Evolutionary conservation across 2,888 invertebrate species (phyloP), one percentile per base, ranked within the genome.

Genomic region (Hydrotaea cyrtoneurina): DNA sequence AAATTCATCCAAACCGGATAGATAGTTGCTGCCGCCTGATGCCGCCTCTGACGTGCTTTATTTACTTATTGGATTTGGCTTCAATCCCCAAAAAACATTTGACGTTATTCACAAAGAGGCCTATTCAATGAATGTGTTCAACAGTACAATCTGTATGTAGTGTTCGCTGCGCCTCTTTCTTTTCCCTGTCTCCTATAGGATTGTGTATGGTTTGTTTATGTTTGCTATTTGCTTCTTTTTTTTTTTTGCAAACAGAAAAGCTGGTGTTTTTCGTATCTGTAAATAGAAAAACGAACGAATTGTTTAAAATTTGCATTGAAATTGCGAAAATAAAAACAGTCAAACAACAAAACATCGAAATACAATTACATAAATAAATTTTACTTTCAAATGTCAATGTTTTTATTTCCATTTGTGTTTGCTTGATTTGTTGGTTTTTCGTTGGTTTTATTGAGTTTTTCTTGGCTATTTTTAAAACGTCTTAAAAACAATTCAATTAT

Each of bases 341-440:
- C 3, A 39, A 39, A 10, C 11, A 39, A 39, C 39, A 8, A 31
- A 31, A 11, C 39, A 39, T 11, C 39, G 39, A 39, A 39, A 78
- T 26, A 43, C 66, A 77, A 82, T 85, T 82, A 85, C 66, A 82
- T 77, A 79, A 81, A 82, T 77, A 79, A 81, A 82, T 81, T 85
- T 85, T 77, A 82, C 85, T 79, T 85, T 82, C 62, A 85, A 85
- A 85, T 85, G 85, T 81, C 85, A 85, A 85, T 82, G 81, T 79
- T 82, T 75, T 15, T 50, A n/a, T 50, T 50, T 50, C n/a, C 50
- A 39, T 39, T 39, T 39, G 3, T 50, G 13, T 78, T 62, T 75
- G 39, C 23, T 82, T 19, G 21, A 1, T 59, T 31, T 31, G 31
- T 31, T 2, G 2, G 2, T 31, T 78, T 64, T 19, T 39, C 17